Conservation (phyloP, 64 coral and sea anemone species). For the Orbicella faveolata region DNA sequence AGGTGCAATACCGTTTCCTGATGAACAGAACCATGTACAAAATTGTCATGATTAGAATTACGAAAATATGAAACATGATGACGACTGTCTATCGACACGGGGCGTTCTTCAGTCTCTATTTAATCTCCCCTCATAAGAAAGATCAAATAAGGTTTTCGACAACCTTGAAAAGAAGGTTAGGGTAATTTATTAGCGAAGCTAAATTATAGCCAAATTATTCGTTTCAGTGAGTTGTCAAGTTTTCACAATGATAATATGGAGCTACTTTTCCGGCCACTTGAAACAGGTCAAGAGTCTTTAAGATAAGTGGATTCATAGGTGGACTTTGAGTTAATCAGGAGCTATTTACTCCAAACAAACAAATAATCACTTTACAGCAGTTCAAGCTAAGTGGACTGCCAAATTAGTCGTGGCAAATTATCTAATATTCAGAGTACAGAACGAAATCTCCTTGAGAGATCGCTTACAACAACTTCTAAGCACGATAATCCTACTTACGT, state of each 20-base stretch:
- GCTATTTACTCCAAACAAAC: slow-evolving; percentile 35
- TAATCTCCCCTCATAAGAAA: no score
- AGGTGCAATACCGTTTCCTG: no score
- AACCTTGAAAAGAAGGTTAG: no score
- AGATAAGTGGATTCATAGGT: slow-evolving; percentile 16
- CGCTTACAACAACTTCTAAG: not conserved
- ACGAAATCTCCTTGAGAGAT: not conserved
- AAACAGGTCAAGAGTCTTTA: not conserved
- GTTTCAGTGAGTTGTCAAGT: not conserved
- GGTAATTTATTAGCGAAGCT: not conserved
- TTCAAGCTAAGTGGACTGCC: not conserved
- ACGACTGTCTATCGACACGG: no score
- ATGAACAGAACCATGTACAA: no score
- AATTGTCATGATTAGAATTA: no score
- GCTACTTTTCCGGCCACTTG: not conserved
- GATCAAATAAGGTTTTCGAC: no score
- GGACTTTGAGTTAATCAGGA: not conserved
- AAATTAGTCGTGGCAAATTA: not conserved
- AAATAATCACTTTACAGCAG: slow-evolving; percentile 9
- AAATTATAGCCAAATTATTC: not conserved
- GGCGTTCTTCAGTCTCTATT: no score
- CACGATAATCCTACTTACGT: slow-evolving; percentile 46
- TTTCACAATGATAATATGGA: not conserved
- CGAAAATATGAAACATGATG: no score
- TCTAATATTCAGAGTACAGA: not conserved